These are phyloP conservation scores for Tachystola acroxantha DNA, from an alignment of 2,888 invertebrate species.

Conservation along the genomic window DNA sequence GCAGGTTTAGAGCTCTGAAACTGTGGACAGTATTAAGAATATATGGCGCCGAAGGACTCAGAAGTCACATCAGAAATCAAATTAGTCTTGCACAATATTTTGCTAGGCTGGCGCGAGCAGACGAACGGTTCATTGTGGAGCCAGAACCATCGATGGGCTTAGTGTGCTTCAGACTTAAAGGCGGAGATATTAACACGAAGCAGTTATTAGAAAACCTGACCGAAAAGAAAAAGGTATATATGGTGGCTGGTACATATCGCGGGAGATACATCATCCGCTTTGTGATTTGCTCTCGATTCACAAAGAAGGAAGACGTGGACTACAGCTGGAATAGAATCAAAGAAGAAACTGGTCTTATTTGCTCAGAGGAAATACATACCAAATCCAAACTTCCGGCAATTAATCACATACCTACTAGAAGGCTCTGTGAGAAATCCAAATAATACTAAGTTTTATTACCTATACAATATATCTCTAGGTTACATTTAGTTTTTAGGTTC, in stretches of 20 bases:
- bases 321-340: slow-evolving; percentile 85
- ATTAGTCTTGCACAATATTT: slow-evolving; percentile 88
- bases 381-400: slow-evolving; percentile 51
- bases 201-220: slow-evolving; percentile 84
- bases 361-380: slow-evolving; percentile 33
- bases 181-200: slow-evolving; percentile 83
- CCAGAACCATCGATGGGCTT: slow-evolving; percentile 86
- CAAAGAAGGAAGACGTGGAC: slow-evolving; percentile 84
- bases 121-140: slow-evolving; percentile 88
- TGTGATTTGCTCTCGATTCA: slow-evolving; percentile 87
- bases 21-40: slow-evolving; percentile 95
- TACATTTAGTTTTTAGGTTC: too few relatives aligned
- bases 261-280: slow-evolving; percentile 87
- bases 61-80: slow-evolving; percentile 86
- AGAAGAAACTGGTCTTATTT: slow-evolving; percentile 67
- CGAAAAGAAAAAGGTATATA: slow-evolving; percentile 86
- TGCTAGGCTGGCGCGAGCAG: slow-evolving; percentile 82
- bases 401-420: slow-evolving; percentile 44
- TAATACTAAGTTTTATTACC: slow-evolving; percentile 20
- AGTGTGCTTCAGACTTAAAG: slow-evolving; percentile 93
- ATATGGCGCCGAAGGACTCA: slow-evolving; percentile 89
- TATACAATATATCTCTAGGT: too few relatives aligned
- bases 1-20: slow-evolving; percentile 93
- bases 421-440: slow-evolving; percentile 56
- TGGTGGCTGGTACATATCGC: slow-evolving; percentile 86